Percentiles rank a stretch among this genome's conserved stretches.
Conservation (phyloP, 2,797 vertebrate species). For the Discoglossus pictus region DNA sequence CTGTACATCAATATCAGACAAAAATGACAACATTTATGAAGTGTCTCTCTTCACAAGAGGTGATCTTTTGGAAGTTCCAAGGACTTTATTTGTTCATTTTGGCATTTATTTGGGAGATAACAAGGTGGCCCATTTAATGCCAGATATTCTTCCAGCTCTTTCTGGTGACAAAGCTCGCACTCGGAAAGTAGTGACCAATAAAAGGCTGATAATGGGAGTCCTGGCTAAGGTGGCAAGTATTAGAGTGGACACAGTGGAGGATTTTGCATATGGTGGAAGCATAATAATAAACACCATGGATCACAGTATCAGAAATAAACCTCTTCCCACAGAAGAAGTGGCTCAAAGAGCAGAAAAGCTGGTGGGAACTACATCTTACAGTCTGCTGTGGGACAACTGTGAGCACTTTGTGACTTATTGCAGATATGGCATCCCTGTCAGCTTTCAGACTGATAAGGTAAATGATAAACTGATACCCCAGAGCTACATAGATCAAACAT, state of each 20-base stretch:
- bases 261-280: conserved; percentile 88
- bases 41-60: conserved; percentile 79
- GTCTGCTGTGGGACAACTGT: conserved; percentile 96
- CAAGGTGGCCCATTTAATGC: conserved; percentile 92
- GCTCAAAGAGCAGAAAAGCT: conserved; percentile 84
- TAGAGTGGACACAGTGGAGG: conserved; percentile 86
- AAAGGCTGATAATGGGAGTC: conserved; percentile 85
- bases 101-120: conserved; percentile 94
- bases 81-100: conserved; percentile 92
- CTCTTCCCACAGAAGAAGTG: conserved; percentile 83
- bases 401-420: conserved; percentile 97
- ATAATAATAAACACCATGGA: conserved; percentile 91
- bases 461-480: not conserved
- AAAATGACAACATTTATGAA: conserved; percentile 64
- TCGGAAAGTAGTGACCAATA: conserved; percentile 86
- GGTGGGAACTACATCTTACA: conserved; percentile 83
- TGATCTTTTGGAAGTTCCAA: conserved; percentile 88
- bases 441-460: conserved; percentile 96
- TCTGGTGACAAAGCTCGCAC: conserved; percentile 70
- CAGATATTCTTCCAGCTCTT: conserved; percentile 86
- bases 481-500: too few species aligned
- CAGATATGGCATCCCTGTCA: conserved; percentile 86
- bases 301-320: conserved; percentile 71
- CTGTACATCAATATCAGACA: conserved; percentile 44
- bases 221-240: conserved; percentile 83